Evolutionary conservation across 2,888 invertebrate genomes (phyloP).

Genomic region (Cephus rjabovi): DNA sequence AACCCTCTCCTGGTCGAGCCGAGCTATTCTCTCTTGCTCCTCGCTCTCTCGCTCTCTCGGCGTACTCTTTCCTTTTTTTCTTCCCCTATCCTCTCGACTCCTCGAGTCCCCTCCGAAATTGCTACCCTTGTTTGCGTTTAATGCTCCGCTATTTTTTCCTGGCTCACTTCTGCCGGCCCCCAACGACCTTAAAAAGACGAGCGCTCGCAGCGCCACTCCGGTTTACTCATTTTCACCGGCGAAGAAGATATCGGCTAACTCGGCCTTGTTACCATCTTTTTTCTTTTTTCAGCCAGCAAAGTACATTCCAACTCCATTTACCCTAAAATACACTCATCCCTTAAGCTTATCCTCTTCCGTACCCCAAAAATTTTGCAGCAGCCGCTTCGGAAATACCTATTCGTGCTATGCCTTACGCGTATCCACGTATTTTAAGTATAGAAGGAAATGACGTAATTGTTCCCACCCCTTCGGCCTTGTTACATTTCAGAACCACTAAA

Average conservation of each 20-base stretch:
- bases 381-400: neutral
- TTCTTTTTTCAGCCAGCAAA: neutral
- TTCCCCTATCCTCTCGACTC: conserved; percentile 53
- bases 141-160: conserved; percentile 58
- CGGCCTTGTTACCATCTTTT: neutral
- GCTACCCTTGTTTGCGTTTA: conserved; percentile 64
- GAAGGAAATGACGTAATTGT: neutral
- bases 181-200: conserved; percentile 29
- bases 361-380: neutral
- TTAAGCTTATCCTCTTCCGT: neutral
- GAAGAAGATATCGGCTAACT: neutral
- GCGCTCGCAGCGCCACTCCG: conserved; percentile 10
- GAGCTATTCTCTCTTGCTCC: conserved; percentile 24
- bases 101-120: conserved; percentile 56
- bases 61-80: conserved; percentile 15
- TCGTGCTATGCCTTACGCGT: neutral
- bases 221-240: conserved; percentile 31
- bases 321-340: neutral
- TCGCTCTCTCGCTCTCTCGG: conserved; percentile 31
- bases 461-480: neutral
- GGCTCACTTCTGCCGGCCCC: conserved; percentile 23
- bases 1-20: conserved; percentile 34
- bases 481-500: neutral
- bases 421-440: neutral
- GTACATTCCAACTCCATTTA: neutral